Evolutionary conservation across 2,797 vertebrate species (phyloP), one percentile per base, ranked within the genome.

Genomic region (Pelobates cultripes): DNA sequence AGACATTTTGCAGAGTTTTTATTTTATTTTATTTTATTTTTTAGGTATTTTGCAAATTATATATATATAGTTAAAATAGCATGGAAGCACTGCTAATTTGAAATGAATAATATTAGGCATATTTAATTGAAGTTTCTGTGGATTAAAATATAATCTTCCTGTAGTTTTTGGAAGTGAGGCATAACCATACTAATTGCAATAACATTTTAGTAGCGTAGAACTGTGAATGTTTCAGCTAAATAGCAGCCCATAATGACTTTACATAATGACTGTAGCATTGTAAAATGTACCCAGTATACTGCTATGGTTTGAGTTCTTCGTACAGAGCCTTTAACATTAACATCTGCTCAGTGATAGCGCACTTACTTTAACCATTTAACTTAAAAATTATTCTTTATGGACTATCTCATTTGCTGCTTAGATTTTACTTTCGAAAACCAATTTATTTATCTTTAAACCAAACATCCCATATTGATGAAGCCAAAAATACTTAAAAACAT

Each of bases 401-500:
- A 3, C 7, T 43, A n/a, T 2, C 7, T 8, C 2, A 3, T 55
- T 70, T 66, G n/a, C 3, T 51, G 6, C 75, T 15, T 42, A 77
- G 10, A 79, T 72, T 73, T 79, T 9, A 41, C 9, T 45, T 51
- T 45, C 43, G 4, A 3, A 45, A 40, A 55, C 13, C 51, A 68
- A 40, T 78, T 63, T 74, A 69, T 66, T 42, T 61, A 78, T 61
- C 51, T 73, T 40, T 57, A n/a, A 66, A 73, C 43, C 42, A 60
- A 78, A 72, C 13, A 13, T 77, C 60, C 57, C 47, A 69, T 17
- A 81, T 44, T 44, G 42, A 44, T 47, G 5, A 43, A 67, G 68
- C 55, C 75, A 77, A 73, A 28, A 28, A 82, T 72, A 68, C 41
- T 64, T 60, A 47, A 78, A 69, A 47, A 61, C 66, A 51, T 6